Percentiles rank a stretch among this genome's conserved stretches.
phyloP scores from a whole-genome alignment of 2,888 invertebrate genomes.

The Nephrocerus scutellatus region DNA sequence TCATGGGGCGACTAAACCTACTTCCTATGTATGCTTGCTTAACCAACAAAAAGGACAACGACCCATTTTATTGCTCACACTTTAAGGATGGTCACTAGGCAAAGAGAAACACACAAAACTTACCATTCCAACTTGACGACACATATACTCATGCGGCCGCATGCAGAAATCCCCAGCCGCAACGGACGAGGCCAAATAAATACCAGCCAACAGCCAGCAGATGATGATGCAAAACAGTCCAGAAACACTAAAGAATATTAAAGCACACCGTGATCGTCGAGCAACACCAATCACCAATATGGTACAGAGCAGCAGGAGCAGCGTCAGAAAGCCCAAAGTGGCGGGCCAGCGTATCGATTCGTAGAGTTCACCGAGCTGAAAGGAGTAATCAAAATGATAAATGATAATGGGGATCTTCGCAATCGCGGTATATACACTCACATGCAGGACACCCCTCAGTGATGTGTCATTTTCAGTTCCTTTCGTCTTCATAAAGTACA shows the following conservation, averaged over 20 bases:
- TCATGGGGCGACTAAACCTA: too few relatives aligned
- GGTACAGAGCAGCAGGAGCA: conserved; percentile 43
- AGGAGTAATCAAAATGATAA: conserved; percentile 2
- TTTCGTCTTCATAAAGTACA: conserved; percentile 47
- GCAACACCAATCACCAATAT: conserved; percentile 48
- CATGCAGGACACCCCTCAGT: conserved; percentile 42
- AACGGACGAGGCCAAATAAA: conserved; percentile 78
- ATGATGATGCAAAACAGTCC: conserved; percentile 53
- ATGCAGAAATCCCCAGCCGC: conserved; percentile 80
- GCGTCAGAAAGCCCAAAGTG: conserved; percentile 46
- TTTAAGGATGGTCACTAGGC: too few relatives aligned
- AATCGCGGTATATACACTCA: conserved; percentile 25
- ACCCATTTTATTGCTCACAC: too few relatives aligned
- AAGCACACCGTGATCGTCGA: conserved; percentile 67
- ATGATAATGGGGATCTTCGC: background rate
- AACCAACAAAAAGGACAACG: too few relatives aligned
- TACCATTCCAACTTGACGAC: conserved; percentile 47
- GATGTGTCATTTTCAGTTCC: conserved; percentile 45
- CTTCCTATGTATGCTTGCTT: too few relatives aligned
- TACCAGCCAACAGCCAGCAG: conserved; percentile 81
- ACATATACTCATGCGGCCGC: conserved; percentile 60
- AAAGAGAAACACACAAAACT: too few relatives aligned
- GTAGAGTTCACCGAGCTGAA: conserved; percentile 43
- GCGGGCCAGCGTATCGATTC: conserved; percentile 48
- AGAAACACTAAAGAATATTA: conserved; percentile 84